phyloP scores from a whole-genome alignment of 2,797 vertebrate species.

The Sternarchorhynchus goeldii region DNA sequence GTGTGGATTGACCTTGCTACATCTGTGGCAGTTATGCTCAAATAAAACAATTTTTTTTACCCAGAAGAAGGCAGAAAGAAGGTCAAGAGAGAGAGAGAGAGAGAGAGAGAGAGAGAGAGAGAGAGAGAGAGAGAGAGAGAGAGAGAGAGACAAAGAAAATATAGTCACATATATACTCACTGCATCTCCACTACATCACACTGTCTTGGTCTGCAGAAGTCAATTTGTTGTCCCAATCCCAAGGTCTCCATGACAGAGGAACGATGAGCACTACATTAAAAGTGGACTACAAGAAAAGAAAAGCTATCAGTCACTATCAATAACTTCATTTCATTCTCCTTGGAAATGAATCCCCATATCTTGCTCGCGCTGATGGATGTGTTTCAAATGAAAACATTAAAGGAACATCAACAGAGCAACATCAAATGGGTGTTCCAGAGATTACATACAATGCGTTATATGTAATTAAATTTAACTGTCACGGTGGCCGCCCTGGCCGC shows the following conservation, averaged over 20 bases:
- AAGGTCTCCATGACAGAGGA: constrained; percentile 9
- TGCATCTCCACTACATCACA: neutral
- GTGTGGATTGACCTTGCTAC: neutral
- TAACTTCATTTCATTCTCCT: neutral
- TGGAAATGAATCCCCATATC: neutral
- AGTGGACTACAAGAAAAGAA: neutral
- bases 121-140: neutral
- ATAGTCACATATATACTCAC: neutral
- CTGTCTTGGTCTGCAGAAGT: neutral
- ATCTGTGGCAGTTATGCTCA: constrained; percentile 6
- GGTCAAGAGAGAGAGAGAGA: constrained; percentile 6
- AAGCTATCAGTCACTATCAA: neutral
- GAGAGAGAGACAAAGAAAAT: neutral
- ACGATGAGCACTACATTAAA: neutral
- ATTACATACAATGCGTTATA: neutral
- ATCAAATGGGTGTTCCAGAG: neutral
- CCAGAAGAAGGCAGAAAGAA: neutral
- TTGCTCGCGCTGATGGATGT: constrained; percentile 11
- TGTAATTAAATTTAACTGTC: neutral
- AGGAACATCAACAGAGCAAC: neutral
- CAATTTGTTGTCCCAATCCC: neutral
- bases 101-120: neutral
- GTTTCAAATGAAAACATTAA: neutral
- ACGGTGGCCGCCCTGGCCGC: no score
- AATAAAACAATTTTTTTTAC: neutral